Evolutionary conservation across 2,113 vertebrate species (phyloP), one percentile per base, ranked within the genome.

Genomic region (Pachyramphus minor): DNA sequence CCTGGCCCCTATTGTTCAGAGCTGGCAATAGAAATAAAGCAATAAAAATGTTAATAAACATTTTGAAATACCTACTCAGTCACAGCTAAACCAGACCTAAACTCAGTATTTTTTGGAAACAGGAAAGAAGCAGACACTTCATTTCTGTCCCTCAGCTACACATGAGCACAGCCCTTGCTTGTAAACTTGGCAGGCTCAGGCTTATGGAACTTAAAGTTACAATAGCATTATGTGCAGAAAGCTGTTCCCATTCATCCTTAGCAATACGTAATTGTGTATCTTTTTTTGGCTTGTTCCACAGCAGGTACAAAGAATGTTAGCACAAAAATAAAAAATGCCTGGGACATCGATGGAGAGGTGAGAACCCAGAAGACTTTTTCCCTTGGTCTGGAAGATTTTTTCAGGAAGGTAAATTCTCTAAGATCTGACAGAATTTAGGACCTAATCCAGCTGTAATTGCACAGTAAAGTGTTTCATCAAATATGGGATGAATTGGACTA

Each of bases 31-130:
- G 92, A 96, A 96, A 92, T 73, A 96, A 97, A 96, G 83, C 66
- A 84, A 94, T 90, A 94, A 88, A 96, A 94, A 71, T 93, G 76
- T 91, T 98, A 96, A 87, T 89, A 95, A 97, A 91, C 58, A 91
- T 89, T 97, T 93, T 97, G 82, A 97, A 97, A 97, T 97, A 95
- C 69, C 93, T 92, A 56, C 67, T 97, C 89, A 68, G 67, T 94
- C 75, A 89, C 77, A 90, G 63, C 92, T 94, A 88, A 82, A 95
- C 50, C 84, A 94, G 88, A 93, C 68, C 50, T 21, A 94, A 95
- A 72, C 53, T 37, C 68, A 72, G 37, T 60, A 56, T 72, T 77
- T 88, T 90, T 92, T 96, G 95, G 95, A 96, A 93, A 56, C 39
- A 42, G 28, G 42, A 59, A 93, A 77, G 85, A 92, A 97, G 93